phyloP scores from a whole-genome alignment of 2,888 invertebrate genomes.

The Eupeodes latifasciatus region DNA sequence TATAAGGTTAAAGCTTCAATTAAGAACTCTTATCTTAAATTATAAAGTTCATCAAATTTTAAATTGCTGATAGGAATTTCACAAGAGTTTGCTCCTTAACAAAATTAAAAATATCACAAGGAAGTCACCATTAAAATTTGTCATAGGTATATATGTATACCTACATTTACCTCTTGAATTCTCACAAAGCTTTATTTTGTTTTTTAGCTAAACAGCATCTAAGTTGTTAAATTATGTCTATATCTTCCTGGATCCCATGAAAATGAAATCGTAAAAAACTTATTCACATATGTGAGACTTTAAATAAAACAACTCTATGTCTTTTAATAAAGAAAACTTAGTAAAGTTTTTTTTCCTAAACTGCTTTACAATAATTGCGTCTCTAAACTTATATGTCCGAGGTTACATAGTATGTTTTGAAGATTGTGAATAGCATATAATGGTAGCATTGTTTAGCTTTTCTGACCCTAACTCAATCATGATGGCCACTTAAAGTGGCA shows the following conservation, averaged over 20 bases:
- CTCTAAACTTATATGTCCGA: slow-evolving; percentile 50
- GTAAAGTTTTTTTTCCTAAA: slow-evolving; percentile 11
- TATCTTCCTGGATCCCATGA: slow-evolving; percentile 58
- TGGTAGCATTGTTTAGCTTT: slow-evolving; percentile 62
- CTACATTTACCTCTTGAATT: neutral
- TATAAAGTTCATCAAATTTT: too few relatives aligned
- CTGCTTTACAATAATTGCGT: slow-evolving; percentile 56
- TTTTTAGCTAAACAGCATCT: neutral
- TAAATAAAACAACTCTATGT: neutral
- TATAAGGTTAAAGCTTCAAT: too few relatives aligned
- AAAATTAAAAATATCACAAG: slow-evolving; percentile 16
- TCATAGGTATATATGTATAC: neutral
- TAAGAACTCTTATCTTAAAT: too few relatives aligned
- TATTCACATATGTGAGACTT: slow-evolving; percentile 30
- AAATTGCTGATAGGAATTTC: neutral
- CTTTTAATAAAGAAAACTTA: slow-evolving; percentile 5
- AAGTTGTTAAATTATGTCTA: slow-evolving; percentile 19
- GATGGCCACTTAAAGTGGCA: slow-evolving; percentile 61
- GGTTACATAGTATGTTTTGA: slow-evolving; percentile 23
- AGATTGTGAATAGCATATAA: slow-evolving; percentile 37
- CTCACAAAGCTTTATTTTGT: slow-evolving; percentile 27
- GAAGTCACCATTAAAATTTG: slow-evolving; percentile 12
- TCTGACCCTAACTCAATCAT: slow-evolving; percentile 63
- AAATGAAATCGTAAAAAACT: slow-evolving; percentile 29
- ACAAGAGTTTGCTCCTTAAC: slow-evolving; percentile 1